phyloP scores from a whole-genome alignment of 2,888 invertebrate genomes.

The Petrolisthes manimaculis region DNA sequence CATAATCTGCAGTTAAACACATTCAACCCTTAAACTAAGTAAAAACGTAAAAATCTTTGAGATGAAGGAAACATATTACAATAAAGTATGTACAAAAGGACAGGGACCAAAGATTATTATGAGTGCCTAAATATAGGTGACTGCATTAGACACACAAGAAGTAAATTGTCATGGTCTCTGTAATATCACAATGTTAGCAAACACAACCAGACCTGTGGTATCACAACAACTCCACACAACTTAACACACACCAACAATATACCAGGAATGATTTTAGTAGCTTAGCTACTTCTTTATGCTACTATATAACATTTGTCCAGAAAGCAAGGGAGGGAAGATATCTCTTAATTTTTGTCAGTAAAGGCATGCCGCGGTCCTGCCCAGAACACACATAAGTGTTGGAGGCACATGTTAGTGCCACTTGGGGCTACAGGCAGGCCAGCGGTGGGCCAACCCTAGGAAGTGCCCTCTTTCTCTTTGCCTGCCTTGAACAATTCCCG shows the following conservation, averaged over 20 bases:
- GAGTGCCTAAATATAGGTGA: slow-evolving; percentile 53
- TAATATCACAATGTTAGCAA: slow-evolving; percentile 61
- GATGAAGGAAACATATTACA: slow-evolving; percentile 51
- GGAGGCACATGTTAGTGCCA: slow-evolving; percentile 56
- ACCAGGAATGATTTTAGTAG: slow-evolving; percentile 63
- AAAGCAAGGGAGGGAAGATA: slow-evolving; percentile 44
- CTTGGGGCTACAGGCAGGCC: slow-evolving; percentile 53
- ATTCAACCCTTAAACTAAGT: slow-evolving; percentile 57
- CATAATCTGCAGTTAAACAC: slow-evolving; percentile 57
- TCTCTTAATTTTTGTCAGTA: slow-evolving; percentile 44
- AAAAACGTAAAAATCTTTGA: slow-evolving; percentile 63
- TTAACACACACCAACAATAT: slow-evolving; percentile 58
- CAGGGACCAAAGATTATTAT: slow-evolving; percentile 55
- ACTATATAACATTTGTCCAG: slow-evolving; percentile 36
- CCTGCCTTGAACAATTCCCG: slow-evolving; percentile 63
- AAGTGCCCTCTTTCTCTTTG: slow-evolving; percentile 61
- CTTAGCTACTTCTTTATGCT: slow-evolving; percentile 50
- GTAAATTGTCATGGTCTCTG: slow-evolving; percentile 59
- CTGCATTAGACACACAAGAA: slow-evolving; percentile 56
- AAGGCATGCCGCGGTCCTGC: slow-evolving; percentile 55
- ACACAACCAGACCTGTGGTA: slow-evolving; percentile 61
- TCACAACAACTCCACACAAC: slow-evolving; percentile 61
- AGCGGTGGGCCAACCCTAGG: slow-evolving; percentile 62
- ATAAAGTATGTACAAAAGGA: slow-evolving; percentile 58
- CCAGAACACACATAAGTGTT: slow-evolving; percentile 58